These are phyloP conservation scores for Euzophera pinguis DNA, from an alignment of 2,888 invertebrate species.

Conservation along the genomic window DNA sequence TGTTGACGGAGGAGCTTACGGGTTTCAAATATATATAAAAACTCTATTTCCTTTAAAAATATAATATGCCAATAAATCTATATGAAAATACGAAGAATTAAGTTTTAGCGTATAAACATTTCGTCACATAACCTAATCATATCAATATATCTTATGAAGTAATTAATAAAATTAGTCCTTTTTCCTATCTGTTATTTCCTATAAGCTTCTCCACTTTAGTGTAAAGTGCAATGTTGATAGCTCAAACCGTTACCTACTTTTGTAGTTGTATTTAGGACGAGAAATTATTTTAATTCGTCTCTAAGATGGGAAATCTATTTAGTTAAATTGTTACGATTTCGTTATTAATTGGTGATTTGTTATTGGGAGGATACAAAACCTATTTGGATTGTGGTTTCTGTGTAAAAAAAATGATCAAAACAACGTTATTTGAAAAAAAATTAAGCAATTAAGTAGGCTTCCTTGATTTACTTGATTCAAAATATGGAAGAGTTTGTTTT, in stretches of 20 bases:
- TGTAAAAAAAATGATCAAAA: neutral
- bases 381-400: neutral
- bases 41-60: neutral
- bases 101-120: no score
- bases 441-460: no score
- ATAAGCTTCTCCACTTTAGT: conserved; percentile 16
- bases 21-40: neutral
- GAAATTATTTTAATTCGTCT: conserved; percentile 15
- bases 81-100: no score
- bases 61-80: neutral
- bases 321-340: conserved; percentile 5
- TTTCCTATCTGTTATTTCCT: neutral
- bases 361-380: neutral
- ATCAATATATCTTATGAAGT: neutral
- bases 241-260: conserved; percentile 24
- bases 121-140: no score
- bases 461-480: no score
- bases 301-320: neutral
- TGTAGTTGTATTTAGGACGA: conserved; percentile 18
- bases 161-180: neutral
- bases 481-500: no score
- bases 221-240: conserved; percentile 19
- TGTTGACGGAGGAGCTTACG: conserved; percentile 17
- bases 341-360: conserved; percentile 6
- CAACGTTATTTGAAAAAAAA: no score